phyloP scores from a whole-genome alignment of 2,113 vertebrate genomes.

The crab-eating macaque (Macaca fascicularis) region DNA sequence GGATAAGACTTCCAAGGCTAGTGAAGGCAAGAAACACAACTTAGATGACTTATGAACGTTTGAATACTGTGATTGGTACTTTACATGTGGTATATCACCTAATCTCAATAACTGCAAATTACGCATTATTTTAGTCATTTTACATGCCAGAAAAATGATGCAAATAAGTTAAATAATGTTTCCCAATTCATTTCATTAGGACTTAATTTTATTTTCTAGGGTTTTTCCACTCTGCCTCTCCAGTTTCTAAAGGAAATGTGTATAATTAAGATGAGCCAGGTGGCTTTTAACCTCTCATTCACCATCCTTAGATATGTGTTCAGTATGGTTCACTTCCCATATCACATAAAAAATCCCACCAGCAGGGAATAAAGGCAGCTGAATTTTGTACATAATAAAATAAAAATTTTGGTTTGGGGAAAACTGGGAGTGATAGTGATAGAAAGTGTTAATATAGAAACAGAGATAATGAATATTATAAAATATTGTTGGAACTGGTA shows the following conservation, averaged over 20 bases:
- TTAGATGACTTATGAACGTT: not conserved
- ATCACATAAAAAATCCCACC: not conserved
- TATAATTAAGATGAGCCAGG: not conserved
- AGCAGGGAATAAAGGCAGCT: not conserved
- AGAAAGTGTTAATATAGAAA: not conserved
- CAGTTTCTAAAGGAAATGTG: not conserved
- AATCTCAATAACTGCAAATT: not conserved
- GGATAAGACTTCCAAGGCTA: not conserved
- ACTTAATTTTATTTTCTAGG: not conserved
- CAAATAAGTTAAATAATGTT: not conserved
- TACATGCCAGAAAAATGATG: not conserved
- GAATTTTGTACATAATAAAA: not conserved
- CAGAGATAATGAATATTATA: not conserved
- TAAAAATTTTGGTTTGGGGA: not conserved
- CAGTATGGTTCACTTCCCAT: not conserved
- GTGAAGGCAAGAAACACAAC: not conserved
- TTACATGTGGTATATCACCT: not conserved
- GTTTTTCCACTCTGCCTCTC: not conserved
- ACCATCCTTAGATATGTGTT: not conserved
- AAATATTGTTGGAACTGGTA: not conserved
- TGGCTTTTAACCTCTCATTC: not conserved
- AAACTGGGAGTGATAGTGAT: not conserved
- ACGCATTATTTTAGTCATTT: not conserved
- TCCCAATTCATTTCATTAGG: not conserved
- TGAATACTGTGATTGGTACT: not conserved